Percentiles rank a stretch among this genome's conserved stretches.
Conservation (phyloP, 2,797 vertebrate species). For the Crax fasciolata region DNA sequence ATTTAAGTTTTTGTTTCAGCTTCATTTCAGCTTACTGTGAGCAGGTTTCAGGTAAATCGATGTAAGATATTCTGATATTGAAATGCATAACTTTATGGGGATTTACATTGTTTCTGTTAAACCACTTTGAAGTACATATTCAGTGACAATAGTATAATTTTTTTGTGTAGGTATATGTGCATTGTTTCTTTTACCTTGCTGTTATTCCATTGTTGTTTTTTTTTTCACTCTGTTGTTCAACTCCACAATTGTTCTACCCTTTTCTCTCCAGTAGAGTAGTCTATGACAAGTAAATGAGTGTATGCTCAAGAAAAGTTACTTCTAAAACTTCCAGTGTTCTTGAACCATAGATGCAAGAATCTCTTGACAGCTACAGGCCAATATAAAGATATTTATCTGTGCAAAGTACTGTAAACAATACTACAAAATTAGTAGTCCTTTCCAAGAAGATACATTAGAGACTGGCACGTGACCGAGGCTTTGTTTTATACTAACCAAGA, state of each 20-base stretch:
- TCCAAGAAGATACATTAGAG: neutral
- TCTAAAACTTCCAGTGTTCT: neutral
- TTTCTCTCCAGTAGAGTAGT: neutral
- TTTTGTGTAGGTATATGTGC: neutral
- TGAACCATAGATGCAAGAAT: neutral
- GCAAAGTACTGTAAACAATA: neutral
- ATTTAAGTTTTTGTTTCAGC: neutral
- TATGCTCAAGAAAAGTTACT: neutral
- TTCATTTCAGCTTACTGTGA: neutral
- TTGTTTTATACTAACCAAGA: neutral
- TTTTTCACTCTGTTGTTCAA: neutral
- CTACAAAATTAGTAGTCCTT: neutral
- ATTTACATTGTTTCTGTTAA: neutral
- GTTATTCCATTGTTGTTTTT: neutral
- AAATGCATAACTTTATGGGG: neutral
- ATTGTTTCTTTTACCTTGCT: neutral
- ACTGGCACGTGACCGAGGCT: neutral
- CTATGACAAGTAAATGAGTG: neutral
- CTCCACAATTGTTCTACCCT: neutral
- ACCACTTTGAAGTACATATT: neutral
- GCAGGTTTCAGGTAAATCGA: neutral
- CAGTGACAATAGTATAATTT: neutral
- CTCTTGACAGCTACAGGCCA: neutral
- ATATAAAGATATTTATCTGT: neutral
- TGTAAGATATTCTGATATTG: neutral